Conservation (phyloP, 2,113 vertebrate genomes). For the Chionomys nivalis region DNA sequence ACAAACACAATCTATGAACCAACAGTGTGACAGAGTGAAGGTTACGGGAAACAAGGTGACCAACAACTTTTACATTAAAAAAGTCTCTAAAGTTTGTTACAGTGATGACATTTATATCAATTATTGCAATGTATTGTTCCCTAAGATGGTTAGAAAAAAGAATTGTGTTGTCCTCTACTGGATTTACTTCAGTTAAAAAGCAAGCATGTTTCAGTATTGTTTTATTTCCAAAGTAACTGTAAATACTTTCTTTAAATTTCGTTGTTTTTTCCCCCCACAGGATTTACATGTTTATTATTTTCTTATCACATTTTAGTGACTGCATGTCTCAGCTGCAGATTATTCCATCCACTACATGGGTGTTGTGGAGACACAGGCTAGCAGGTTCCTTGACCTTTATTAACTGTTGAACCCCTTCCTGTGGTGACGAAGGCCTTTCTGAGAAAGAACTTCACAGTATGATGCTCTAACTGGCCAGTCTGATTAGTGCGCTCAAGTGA, state of each 20-base stretch:
- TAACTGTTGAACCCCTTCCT: slow-evolving; percentile 83
- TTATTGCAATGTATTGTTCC: slow-evolving; percentile 99
- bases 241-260: slow-evolving; percentile 88
- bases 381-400: slow-evolving; percentile 87
- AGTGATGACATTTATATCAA: slow-evolving; percentile 96
- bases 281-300: slow-evolving; percentile 97
- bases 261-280: slow-evolving; percentile 85
- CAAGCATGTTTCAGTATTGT: slow-evolving; percentile 95
- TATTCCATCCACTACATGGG: slow-evolving; percentile 85
- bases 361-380: slow-evolving; percentile 89
- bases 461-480: slow-evolving; percentile 88
- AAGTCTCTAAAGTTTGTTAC: slow-evolving; percentile 92
- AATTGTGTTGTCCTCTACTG: slow-evolving; percentile 94
- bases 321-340: slow-evolving; percentile 89
- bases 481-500: slow-evolving; percentile 89
- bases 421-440: slow-evolving; percentile 88
- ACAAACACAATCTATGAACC: slow-evolving; percentile 89
- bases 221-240: slow-evolving; percentile 90
- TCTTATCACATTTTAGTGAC: slow-evolving; percentile 92
- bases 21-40: slow-evolving; percentile 86
- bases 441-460: slow-evolving; percentile 90
- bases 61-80: slow-evolving; percentile 89
- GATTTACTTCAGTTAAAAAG: slow-evolving; percentile 99
- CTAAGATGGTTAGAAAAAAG: slow-evolving; percentile 99
- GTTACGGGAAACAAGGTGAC: slow-evolving; percentile 87